These are phyloP conservation scores for Pipa parva DNA, from an alignment of 2,113 vertebrate genomes.

Conservation along the genomic window DNA sequence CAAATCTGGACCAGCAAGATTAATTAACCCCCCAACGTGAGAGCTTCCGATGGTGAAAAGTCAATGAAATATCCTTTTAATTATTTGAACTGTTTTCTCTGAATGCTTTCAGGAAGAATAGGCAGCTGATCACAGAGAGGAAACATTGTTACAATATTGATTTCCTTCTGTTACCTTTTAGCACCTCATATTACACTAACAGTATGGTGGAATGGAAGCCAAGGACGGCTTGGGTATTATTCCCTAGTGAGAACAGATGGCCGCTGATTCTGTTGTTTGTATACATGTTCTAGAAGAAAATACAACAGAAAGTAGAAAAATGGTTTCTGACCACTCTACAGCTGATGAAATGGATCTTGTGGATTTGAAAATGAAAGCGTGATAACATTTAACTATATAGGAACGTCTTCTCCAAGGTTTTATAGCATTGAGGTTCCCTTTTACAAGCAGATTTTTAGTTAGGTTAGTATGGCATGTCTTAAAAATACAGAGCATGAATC, in stretches of 20 bases:
- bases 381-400: too few species aligned
- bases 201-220: neutral
- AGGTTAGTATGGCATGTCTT: too few species aligned
- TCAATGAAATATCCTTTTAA: neutral
- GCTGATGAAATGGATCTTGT: too few species aligned
- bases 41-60: neutral
- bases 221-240: neutral
- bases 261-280: neutral
- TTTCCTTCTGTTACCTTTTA: conserved; percentile 22
- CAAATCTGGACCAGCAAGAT: neutral
- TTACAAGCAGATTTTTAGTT: too few species aligned
- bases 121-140: conserved; percentile 11
- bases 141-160: neutral
- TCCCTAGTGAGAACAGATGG: conserved; percentile 15
- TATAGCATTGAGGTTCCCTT: too few species aligned
- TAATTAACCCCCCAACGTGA: neutral
- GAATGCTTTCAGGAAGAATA: neutral
- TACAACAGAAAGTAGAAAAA: neutral
- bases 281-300: neutral
- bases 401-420: too few species aligned
- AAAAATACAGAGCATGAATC: too few species aligned
- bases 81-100: neutral
- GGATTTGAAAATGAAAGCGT: too few species aligned
- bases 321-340: too few species aligned
- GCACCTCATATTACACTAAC: conserved; percentile 3